Evolutionary conservation across 2,888 invertebrate species (phyloP), one percentile per base, ranked within the genome.

Genomic region (Rhabditoides inermis): DNA sequence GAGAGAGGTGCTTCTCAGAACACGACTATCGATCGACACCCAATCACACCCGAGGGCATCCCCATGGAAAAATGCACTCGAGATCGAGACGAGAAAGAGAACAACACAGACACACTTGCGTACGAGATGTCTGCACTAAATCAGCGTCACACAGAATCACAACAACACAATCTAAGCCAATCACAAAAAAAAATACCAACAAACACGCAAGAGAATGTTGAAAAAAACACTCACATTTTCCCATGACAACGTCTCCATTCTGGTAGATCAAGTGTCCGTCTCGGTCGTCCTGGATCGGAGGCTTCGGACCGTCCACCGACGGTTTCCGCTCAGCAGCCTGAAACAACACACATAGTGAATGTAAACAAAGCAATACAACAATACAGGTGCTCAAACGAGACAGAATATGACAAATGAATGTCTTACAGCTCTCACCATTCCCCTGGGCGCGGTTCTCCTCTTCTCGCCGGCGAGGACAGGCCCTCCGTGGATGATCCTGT

Each of bases 211-310:
- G 20, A 45, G 35, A 35, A 4, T 37, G 28, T 27, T 36, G 35
- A n/a, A 32, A 22, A 26, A 47, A 26, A 55, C 58, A 65, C 76
- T 77, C 77, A 82, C 94, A 95, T 90, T 92, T 86, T 85, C 89
- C 88, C 86, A 90, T 89, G 83, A 98, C 88, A 83, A 90, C 85
- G 85, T 95, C 94, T 83, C 94, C 95, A 83, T 86, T 86, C 84
- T 88, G 88, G 87, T 95, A 98, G 82, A 98, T 87, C 84, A 98
- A 90, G 83, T 98, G 95, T 82, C 98, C 98, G 83, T 98, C 95
- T 83, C 88, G 88, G 84, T 98, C 95, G 84, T 98, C 92, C 85
- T 90, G 89, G 82, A 94, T 87, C 82, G 88, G 87, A 81, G 90
- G 88, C 80, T 86, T 85, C 79, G 35, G n/a, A 18, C 85, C 84